Conservation (phyloP, 2,113 vertebrate species). For the Rhinolophus sinicus region DNA sequence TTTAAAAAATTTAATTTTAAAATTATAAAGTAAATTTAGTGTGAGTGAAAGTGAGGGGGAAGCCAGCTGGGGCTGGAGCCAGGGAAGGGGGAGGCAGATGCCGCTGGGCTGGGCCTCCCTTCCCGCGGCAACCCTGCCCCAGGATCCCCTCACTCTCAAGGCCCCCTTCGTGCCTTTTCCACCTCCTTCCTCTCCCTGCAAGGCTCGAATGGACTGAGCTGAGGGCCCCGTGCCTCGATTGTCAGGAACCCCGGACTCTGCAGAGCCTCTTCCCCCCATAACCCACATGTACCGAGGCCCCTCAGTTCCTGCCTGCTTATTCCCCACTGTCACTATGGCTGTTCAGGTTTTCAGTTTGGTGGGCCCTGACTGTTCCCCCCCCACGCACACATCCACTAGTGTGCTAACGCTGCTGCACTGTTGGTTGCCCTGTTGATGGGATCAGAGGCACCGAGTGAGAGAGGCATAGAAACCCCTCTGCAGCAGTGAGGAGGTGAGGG, state of each 20-base stretch:
- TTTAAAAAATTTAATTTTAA: slow-evolving; percentile 73
- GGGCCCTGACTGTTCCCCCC: not conserved
- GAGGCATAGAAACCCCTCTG: not conserved
- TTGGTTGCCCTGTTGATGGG: not conserved
- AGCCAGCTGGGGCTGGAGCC: slow-evolving; percentile 60
- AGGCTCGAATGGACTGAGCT: not conserved
- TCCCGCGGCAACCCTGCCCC: not conserved
- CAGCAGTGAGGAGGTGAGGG: not conserved
- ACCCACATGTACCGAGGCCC: not conserved
- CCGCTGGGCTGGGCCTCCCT: not conserved
- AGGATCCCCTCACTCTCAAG: not conserved
- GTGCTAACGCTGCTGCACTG: not conserved
- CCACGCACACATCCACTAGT: not conserved
- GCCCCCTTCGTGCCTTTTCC: not conserved
- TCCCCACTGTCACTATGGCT: not conserved
- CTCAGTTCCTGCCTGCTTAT: not conserved
- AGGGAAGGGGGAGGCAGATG: slow-evolving; percentile 34
- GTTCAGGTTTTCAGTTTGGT: not conserved
- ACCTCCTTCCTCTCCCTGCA: not conserved
- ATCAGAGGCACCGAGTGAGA: not conserved
- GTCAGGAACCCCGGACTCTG: not conserved
- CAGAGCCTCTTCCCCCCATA: not conserved
- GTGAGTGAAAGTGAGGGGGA: slow-evolving; percentile 66
- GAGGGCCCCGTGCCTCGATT: not conserved
- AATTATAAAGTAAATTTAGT: slow-evolving; percentile 79